Base-by-base conservation (phyloP, 2,797 vertebrate genomes). In the Amphiprion clarkii region DNA sequence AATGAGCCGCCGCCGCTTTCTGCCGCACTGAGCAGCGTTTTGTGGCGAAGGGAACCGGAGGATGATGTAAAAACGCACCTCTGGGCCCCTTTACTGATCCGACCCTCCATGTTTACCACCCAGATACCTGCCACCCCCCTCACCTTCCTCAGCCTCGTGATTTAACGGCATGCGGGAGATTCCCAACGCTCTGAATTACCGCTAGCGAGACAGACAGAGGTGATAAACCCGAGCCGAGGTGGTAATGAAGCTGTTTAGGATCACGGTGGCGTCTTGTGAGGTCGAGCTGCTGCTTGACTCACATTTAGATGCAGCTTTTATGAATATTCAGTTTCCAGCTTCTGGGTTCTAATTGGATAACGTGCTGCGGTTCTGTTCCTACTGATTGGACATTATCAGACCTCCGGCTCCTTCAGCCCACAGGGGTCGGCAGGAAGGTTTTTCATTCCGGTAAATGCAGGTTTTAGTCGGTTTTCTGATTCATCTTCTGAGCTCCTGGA, bases 131-230 rank as follows among this genome's bases (percentile, higher is more conserved):
- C 48, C 16, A 10, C 44, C 25, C 6, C 8, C 0, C 25, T 31
- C 58, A 16, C 33, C 33, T 36, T 2, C 31, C 31, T 7, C 31
- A 6, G 31, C 31, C 12, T 1, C 74, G 36, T 66, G 78, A 92
- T 87, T 58, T 58, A 77, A 82, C 67, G 77, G 44, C 82, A 33
- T 4, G 79, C 61, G 78, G 82, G 86, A 70, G 79, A 79, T 80
- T 86, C 84, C 89, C 83, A 13, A 33, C 31, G 31, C 31, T 9
- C 33, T 36, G 33, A 36, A 7, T 36, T 10, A 36, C 31, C 27
- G 27, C 27, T 27, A 27, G 27, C 27, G 27, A 27, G 27, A 27
- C 72, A 27, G 46, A 42, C 42, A 62, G 71, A 55, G 52, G 67
- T 17, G 54, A 78, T 25, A 29, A 21, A 36, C 60, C 27, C 12